Conservation (phyloP, 2,888 invertebrate genomes). For the Metellina segmentata region DNA sequence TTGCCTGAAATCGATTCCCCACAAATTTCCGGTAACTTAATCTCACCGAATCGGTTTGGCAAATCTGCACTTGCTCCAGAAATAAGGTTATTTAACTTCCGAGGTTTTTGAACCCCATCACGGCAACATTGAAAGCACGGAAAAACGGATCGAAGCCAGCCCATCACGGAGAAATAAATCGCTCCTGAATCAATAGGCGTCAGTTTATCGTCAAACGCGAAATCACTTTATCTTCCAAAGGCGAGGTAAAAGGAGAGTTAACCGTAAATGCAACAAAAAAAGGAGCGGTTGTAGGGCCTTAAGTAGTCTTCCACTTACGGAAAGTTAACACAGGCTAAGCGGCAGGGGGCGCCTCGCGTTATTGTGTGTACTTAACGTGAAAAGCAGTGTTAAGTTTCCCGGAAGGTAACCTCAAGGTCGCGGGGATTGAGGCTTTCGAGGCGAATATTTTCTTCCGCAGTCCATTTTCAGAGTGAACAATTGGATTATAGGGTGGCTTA, state of each 20-base stretch:
- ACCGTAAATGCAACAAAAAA: conserved; percentile 51
- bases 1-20: not conserved
- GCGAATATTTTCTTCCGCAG: conserved; percentile 43
- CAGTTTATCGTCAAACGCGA: conserved; percentile 16
- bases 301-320: conserved; percentile 55
- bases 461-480: not conserved
- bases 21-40: not conserved
- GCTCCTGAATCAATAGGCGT: not conserved
- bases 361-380: conserved; percentile 57
- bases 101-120: conserved; percentile 17
- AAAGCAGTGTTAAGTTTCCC: conserved; percentile 39
- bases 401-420: conserved; percentile 49
- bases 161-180: not conserved
- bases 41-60: not conserved
- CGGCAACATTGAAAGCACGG: not conserved
- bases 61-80: not conserved
- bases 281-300: not conserved
- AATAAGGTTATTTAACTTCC: conserved; percentile 17
- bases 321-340: conserved; percentile 24
- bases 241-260: conserved; percentile 14
- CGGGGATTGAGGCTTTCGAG: conserved; percentile 1
- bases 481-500: conserved; percentile 50
- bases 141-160: not conserved
- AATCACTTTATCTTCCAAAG: conserved; percentile 10
- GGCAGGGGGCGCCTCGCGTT: conserved; percentile 11